phyloP scores from a whole-genome alignment of 2,797 vertebrate species.

The Gallinago solitaria region DNA sequence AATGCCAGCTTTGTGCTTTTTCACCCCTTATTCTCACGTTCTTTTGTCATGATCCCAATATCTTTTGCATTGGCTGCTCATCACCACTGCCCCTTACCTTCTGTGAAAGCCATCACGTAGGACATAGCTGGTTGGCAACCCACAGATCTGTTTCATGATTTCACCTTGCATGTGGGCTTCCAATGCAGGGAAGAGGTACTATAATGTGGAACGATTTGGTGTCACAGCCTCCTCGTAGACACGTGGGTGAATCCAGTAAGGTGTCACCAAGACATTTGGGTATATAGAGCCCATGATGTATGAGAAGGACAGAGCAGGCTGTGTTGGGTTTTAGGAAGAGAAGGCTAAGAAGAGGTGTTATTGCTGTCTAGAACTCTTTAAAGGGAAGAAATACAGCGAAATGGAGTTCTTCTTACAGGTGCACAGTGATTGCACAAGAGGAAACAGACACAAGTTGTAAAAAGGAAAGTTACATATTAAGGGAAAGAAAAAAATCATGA shows the following conservation, averaged over 20 bases:
- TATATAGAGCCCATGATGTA: not conserved
- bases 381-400: not conserved
- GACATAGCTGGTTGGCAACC: not conserved
- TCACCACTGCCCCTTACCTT: not conserved
- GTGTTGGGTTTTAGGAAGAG: not conserved
- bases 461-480: not conserved
- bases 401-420: not conserved
- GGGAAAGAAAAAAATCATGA: rapidly evolving
- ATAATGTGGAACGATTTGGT: not conserved
- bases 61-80: not conserved
- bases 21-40: not conserved
- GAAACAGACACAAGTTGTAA: not conserved
- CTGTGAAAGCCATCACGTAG: not conserved
- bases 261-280: not conserved
- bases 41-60: not conserved
- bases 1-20: not conserved
- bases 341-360: not conserved
- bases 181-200: rapidly evolving
- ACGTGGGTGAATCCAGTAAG: not conserved
- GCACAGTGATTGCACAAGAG: not conserved
- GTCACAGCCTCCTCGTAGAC: not conserved
- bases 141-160: not conserved
- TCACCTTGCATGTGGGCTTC: not conserved
- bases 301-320: not conserved
- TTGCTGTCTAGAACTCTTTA: not conserved